phyloP scores from a whole-genome alignment of 2,888 invertebrate species.

The Himalopsyche anomala region DNA sequence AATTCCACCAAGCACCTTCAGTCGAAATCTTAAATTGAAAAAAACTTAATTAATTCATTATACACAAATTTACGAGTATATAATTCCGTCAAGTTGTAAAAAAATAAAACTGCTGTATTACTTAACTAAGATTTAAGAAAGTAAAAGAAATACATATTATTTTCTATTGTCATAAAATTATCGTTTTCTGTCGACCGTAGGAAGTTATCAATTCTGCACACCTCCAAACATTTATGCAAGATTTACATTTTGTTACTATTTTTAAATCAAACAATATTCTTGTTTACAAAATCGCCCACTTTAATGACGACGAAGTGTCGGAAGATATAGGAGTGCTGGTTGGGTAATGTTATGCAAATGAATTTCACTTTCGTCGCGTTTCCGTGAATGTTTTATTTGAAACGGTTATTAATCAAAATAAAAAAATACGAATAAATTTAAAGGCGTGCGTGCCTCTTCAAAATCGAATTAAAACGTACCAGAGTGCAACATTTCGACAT shows the following conservation, averaged over 20 bases:
- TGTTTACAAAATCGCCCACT: background rate
- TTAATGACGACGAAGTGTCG: background rate
- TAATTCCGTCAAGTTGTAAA: no score
- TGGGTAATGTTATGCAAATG: slow-evolving; percentile 5
- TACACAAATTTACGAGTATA: no score
- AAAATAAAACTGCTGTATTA: no score
- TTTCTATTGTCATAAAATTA: no score
- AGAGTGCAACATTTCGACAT: background rate
- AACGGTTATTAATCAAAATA: slow-evolving; percentile 4
- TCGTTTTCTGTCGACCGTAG: no score
- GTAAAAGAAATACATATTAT: no score
- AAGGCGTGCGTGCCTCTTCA: background rate
- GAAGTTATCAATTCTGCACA: no score
- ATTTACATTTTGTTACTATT: background rate
- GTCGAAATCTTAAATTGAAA: no score
- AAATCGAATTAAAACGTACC: background rate
- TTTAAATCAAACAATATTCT: background rate
- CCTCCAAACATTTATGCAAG: no score
- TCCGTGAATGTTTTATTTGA: slow-evolving; percentile 16
- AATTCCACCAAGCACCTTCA: no score
- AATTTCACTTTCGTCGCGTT: background rate
- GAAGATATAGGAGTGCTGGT: background rate
- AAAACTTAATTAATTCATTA: no score
- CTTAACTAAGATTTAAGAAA: no score
- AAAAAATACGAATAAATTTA: background rate